Percentiles rank a stretch among this genome's conserved stretches.
These are phyloP conservation scores for Spongia lamella DNA, from an alignment of 37 sponge, comb jelly and placozoan species.

Conservation along the genomic window DNA sequence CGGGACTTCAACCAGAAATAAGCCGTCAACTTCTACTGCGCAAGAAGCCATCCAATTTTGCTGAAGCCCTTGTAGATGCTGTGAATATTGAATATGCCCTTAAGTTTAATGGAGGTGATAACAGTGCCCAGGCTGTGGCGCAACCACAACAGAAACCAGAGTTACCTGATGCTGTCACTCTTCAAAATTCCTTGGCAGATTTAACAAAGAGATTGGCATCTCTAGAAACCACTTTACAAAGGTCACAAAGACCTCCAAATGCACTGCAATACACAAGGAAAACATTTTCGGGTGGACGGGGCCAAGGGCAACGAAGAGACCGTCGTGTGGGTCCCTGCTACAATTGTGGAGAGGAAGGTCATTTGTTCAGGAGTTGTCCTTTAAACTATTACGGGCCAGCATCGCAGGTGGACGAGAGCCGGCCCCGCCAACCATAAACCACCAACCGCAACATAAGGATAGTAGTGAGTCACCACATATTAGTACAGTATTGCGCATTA, in stretches of 20 bases:
- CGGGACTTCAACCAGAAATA: constrained; percentile 22
- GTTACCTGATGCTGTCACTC: too few species aligned
- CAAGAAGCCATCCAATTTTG: constrained; percentile 19
- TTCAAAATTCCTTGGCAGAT: constrained; percentile 1
- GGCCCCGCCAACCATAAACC: not conserved
- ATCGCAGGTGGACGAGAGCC: constrained; percentile 6
- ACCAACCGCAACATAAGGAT: not conserved
- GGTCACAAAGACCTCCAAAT: too few species aligned
- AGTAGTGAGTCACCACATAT: not conserved
- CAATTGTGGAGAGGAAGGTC: constrained; percentile 22
- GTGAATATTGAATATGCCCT: constrained; percentile 24
- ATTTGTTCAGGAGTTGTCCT: constrained; percentile 14
- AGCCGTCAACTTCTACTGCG: constrained; percentile 33
- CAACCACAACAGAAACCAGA: too few species aligned
- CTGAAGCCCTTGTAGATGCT: constrained; percentile 25
- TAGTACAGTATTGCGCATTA: not conserved
- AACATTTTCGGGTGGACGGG: too few species aligned
- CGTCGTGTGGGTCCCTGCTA: too few species aligned
- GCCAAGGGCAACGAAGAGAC: too few species aligned
- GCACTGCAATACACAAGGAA: too few species aligned
- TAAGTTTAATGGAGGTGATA: not conserved
- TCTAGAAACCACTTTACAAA: constrained; percentile 1
- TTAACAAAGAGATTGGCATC: constrained; percentile 7
- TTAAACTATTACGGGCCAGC: constrained; percentile 26
- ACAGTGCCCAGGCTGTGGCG: too few species aligned